Evolutionary conservation across 2,113 vertebrate genomes (phyloP).

Genomic region (Ptilorrhoa leucosticta): DNA sequence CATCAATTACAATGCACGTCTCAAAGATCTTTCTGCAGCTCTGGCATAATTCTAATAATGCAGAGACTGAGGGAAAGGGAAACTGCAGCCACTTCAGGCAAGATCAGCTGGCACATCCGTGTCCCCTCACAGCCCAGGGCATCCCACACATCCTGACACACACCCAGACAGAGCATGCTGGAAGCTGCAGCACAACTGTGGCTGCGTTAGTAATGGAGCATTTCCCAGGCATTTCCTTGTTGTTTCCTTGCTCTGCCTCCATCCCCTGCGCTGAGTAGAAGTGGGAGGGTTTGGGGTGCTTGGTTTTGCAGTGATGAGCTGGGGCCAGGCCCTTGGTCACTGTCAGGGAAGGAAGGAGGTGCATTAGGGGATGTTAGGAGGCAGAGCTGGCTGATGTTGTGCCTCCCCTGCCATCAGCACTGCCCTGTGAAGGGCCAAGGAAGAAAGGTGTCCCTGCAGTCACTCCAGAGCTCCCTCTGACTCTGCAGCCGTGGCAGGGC

Average conservation of each 20-base stretch:
- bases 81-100: neutral
- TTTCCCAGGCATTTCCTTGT: neutral
- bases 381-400: neutral
- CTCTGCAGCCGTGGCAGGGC: neutral
- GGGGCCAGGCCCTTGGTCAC: neutral
- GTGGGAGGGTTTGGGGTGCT: neutral
- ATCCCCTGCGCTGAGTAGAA: neutral
- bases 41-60: neutral
- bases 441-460: neutral
- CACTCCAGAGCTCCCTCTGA: neutral
- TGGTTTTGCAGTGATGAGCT: neutral
- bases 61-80: neutral
- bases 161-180: neutral
- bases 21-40: neutral
- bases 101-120: neutral
- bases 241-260: neutral
- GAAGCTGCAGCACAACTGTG: fast-evolving
- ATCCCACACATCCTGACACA: neutral
- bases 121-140: neutral
- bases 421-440: neutral
- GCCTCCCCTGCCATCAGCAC: neutral
- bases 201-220: neutral
- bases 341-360: neutral
- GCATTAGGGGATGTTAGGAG: neutral
- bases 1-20: neutral